phyloP scores from a whole-genome alignment of 2,113 vertebrate genomes.

The Campylomormyrus numenius region DNA sequence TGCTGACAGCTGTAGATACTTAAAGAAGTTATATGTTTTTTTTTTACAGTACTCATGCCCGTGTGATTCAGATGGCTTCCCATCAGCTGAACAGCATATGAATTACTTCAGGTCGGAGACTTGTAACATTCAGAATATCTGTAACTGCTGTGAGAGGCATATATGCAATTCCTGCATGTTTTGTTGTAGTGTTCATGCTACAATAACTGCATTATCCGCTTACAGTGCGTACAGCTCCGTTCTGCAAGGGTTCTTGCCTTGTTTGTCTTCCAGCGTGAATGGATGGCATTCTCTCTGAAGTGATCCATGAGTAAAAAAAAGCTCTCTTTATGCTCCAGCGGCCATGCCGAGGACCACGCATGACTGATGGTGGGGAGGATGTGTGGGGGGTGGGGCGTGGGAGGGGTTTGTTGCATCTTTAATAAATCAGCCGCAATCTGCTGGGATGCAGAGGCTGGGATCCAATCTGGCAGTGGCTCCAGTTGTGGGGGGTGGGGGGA shows the following conservation, averaged over 20 bases:
- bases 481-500: background rate
- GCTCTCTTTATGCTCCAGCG: slow-evolving; percentile 37
- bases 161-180: background rate
- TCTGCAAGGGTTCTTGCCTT: slow-evolving; percentile 7
- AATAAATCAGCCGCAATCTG: background rate
- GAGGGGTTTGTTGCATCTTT: background rate
- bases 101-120: background rate
- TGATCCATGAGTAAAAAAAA: slow-evolving; percentile 26
- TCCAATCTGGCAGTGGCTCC: background rate
- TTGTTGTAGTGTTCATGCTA: background rate
- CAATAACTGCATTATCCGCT: slow-evolving; percentile 15
- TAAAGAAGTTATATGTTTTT: background rate
- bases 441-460: background rate
- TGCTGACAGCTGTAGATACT: background rate
- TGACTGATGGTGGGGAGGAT: slow-evolving; percentile 31
- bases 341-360: slow-evolving; percentile 34
- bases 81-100: background rate
- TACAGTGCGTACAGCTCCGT: background rate
- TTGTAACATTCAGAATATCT: background rate
- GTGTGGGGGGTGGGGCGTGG: background rate
- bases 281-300: slow-evolving; percentile 22
- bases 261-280: slow-evolving; percentile 9
- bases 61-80: background rate
- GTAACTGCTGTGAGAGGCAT: background rate
- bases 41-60: background rate